Evolutionary conservation across 2,888 invertebrate species (phyloP).

Genomic region (Stenoptilia bipunctidactyla): DNA sequence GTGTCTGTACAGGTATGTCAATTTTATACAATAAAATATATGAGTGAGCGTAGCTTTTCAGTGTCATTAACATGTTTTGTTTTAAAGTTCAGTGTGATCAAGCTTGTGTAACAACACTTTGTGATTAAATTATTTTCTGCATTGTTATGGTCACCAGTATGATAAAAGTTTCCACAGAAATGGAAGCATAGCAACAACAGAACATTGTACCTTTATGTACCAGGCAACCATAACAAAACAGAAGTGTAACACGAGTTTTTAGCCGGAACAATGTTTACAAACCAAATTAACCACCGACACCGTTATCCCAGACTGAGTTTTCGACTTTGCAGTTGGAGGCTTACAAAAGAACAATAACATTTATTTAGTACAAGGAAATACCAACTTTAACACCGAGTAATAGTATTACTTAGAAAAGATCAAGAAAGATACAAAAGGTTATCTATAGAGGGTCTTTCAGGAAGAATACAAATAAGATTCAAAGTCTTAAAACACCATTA

Average conservation of each 20-base stretch:
- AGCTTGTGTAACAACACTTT: too few species aligned
- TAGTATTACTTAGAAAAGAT: conserved; percentile 4
- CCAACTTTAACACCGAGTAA: conserved; percentile 24
- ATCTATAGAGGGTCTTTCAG: too few species aligned
- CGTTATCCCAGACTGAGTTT: conserved; percentile 63
- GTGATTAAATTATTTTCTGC: neutral
- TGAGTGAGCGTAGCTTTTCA: too few species aligned
- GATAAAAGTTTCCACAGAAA: too few species aligned
- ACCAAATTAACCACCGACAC: conserved; percentile 69
- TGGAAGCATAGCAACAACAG: neutral
- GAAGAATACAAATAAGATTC: too few species aligned
- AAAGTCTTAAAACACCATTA: too few species aligned
- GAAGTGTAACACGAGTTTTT: conserved; percentile 31
- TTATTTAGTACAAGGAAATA: conserved; percentile 37
- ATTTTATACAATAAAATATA: too few species aligned
- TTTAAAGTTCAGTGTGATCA: too few species aligned
- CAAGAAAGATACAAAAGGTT: too few species aligned
- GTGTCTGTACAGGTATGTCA: too few species aligned
- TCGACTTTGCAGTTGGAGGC: conserved; percentile 60
- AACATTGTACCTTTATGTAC: conserved; percentile 16
- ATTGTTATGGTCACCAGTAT: neutral
- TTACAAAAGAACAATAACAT: conserved; percentile 54
- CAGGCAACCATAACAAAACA: conserved; percentile 35
- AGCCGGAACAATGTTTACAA: conserved; percentile 32
- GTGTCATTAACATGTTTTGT: too few species aligned